These are phyloP conservation scores for Alligator mississippiensis DNA, from an alignment of 2,113 vertebrate species.

Conservation along the genomic window DNA sequence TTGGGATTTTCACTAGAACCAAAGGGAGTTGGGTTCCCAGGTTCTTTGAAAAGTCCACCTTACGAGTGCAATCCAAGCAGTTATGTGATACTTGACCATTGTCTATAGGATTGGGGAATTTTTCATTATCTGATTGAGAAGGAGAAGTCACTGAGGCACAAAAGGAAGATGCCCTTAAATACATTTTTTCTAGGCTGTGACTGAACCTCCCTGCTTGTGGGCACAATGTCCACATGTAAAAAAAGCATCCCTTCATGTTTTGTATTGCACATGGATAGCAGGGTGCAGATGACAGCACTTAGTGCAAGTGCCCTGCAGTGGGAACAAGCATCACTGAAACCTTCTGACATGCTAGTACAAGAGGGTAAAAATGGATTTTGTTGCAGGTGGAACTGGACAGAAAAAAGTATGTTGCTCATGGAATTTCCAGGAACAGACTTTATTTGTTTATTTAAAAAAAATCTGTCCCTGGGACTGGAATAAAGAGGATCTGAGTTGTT, in stretches of 20 bases:
- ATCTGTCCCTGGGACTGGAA: neutral
- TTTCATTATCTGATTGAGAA: neutral
- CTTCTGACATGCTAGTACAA: too few species aligned
- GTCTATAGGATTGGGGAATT: neutral
- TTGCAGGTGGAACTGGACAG: too few species aligned
- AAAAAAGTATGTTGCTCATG: too few species aligned
- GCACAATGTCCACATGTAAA: conserved; percentile 41
- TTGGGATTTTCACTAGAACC: neutral
- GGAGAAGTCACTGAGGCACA: neutral
- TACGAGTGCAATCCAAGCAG: neutral
- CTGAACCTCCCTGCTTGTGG: conserved; percentile 18
- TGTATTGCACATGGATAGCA: conserved; percentile 37
- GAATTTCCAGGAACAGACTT: too few species aligned
- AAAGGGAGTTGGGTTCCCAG: neutral
- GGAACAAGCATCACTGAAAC: too few species aligned
- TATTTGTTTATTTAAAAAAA: too few species aligned
- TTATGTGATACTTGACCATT: neutral
- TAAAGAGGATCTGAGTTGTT: neutral
- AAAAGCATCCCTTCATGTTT: conserved; percentile 48
- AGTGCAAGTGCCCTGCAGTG: too few species aligned
- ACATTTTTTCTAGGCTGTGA: conserved; percentile 29
- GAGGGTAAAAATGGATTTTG: too few species aligned
- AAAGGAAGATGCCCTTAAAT: conserved; percentile 32
- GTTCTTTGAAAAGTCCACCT: neutral
- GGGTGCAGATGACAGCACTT: conserved; percentile 4